Conservation (phyloP, 2,113 vertebrate species). For the Leptodactylus fuscus region DNA sequence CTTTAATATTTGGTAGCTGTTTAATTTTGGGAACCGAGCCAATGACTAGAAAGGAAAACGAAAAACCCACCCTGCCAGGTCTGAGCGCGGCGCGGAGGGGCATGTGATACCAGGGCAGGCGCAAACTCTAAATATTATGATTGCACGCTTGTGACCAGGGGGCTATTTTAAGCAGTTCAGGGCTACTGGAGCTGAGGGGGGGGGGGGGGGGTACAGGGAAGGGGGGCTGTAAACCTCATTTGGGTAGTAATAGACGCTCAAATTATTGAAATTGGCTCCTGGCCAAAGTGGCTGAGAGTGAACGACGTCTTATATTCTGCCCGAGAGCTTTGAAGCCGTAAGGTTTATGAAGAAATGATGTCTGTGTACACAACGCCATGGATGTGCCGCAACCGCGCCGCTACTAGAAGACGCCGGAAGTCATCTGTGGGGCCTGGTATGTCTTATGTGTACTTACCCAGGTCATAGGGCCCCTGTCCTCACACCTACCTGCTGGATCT, state of each 20-base stretch:
- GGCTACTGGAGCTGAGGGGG: constrained; percentile 69
- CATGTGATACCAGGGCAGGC: constrained; percentile 66
- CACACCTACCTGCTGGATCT: no score
- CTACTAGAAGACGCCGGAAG: neutral
- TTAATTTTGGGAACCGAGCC: constrained; percentile 42
- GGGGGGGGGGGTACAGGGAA: constrained; percentile 59
- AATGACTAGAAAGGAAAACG: constrained; percentile 19
- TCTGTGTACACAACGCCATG: constrained; percentile 20
- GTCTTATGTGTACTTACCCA: neutral
- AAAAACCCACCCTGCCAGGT: constrained; percentile 59
- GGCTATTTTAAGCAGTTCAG: constrained; percentile 75
- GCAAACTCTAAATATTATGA: constrained; percentile 75
- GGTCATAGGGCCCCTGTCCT: neutral
- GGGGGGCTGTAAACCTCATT: constrained; percentile 67
- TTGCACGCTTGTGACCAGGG: constrained; percentile 67
- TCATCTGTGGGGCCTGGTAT: constrained; percentile 2
- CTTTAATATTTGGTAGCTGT: constrained; percentile 49
- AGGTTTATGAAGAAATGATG: constrained; percentile 37
- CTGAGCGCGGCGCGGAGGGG: constrained; percentile 64
- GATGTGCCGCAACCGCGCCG: neutral
- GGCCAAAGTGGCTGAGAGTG: constrained; percentile 64
- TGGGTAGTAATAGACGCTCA: constrained; percentile 71
- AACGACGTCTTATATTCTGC: constrained; percentile 22
- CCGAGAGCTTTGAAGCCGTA: constrained; percentile 26
- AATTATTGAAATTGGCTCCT: constrained; percentile 68